Evolutionary conservation across 1,140 invertebrate genomes (phyloP).

Genomic region (Drosophila yakuba): DNA sequence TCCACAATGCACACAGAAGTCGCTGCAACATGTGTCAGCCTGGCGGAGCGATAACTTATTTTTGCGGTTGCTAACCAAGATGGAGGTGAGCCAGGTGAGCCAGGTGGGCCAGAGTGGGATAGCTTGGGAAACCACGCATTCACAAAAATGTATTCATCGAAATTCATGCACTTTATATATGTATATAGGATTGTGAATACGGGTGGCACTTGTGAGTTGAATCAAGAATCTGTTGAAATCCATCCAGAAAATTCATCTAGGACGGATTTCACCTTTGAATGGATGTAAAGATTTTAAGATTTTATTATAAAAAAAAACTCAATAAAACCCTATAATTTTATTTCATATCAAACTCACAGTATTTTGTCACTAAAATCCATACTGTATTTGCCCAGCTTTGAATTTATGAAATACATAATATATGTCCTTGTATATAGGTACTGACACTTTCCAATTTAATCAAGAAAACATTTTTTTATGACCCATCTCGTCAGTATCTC

Average conservation of each 20-base stretch:
- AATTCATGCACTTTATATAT: not conserved
- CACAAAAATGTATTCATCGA: slow-evolving; percentile 56
- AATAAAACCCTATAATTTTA: too few species aligned
- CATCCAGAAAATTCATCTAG: not conserved
- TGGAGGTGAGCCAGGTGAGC: slow-evolving; percentile 9
- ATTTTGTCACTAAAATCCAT: too few species aligned
- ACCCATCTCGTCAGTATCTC: slow-evolving; percentile 8
- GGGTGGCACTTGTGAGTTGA: not conserved
- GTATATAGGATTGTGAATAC: slow-evolving; percentile 7
- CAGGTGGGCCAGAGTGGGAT: not conserved
- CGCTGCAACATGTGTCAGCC: slow-evolving; percentile 62
- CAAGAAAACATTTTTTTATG: slow-evolving; percentile 12
- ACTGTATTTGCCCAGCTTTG: too few species aligned
- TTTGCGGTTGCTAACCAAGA: slow-evolving; percentile 50
- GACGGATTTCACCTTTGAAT: not conserved
- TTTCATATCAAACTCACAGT: too few species aligned
- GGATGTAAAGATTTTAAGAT: too few species aligned
- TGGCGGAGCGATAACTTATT: slow-evolving; percentile 53
- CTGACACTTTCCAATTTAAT: not conserved
- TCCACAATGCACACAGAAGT: slow-evolving; percentile 36
- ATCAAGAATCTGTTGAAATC: not conserved
- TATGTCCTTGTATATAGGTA: not conserved
- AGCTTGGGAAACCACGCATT: slow-evolving; percentile 41
- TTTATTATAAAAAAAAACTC: too few species aligned
- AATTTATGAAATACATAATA: too few species aligned